These are phyloP conservation scores for Drosophila nr. medialis DNA, from an alignment of 2,888 invertebrate genomes.

Conservation along the genomic window DNA sequence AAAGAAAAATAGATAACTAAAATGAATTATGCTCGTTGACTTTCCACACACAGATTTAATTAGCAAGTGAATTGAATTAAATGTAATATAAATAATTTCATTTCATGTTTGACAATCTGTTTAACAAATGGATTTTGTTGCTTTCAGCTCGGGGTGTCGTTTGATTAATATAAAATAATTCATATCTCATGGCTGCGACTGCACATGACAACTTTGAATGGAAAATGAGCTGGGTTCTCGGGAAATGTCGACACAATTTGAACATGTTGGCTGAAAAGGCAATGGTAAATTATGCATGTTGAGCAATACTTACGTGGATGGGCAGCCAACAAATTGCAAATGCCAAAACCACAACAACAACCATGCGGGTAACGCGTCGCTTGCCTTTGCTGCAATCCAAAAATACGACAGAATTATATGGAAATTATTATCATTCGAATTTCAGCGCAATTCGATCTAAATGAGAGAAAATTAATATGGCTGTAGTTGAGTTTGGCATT, in stretches of 20 bases:
- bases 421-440: slow-evolving; percentile 5
- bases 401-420: slow-evolving; percentile 10
- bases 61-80: not conserved
- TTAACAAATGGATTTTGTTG: not conserved
- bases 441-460: not conserved
- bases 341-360: slow-evolving; percentile 95
- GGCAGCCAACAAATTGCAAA: slow-evolving; percentile 98
- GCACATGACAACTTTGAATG: not conserved
- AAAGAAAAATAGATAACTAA: not conserved
- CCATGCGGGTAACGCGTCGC: slow-evolving; percentile 95
- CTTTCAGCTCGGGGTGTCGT: not conserved
- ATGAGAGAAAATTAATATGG: slow-evolving; percentile 24
- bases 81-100: too few relatives aligned
- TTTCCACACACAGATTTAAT: not conserved
- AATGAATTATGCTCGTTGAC: not conserved
- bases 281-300: too few relatives aligned
- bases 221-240: not conserved
- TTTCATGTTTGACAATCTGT: too few relatives aligned
- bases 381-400: slow-evolving; percentile 88
- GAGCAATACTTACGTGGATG: slow-evolving; percentile 89
- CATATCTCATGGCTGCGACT: not conserved
- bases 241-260: not conserved
- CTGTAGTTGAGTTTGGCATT: slow-evolving; percentile 18
- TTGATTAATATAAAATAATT: not conserved
- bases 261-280: too few relatives aligned